A percentile compares a stretch with the other conserved stretches of the same genome.
Evolutionary conservation across 2,113 vertebrate species (phyloP).

Genomic region (Cyprinodon brontotheroides): DNA sequence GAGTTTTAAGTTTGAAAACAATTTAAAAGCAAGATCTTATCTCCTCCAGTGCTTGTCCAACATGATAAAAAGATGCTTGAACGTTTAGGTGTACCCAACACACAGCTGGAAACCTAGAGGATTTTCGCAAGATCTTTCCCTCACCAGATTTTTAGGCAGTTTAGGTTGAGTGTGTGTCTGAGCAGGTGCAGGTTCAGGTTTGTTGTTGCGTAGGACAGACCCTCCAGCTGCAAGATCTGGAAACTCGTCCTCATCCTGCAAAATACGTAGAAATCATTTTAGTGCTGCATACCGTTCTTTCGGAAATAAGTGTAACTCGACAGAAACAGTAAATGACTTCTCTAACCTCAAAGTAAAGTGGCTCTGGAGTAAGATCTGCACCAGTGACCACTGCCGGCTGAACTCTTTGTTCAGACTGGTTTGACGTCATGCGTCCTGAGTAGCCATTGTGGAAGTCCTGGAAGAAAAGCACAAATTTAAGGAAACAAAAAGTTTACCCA

Average conservation of each 20-base stretch:
- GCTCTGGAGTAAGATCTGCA: conserved; percentile 83
- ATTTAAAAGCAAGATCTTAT: not conserved
- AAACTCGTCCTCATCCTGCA: conserved; percentile 93
- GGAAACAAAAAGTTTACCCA: not conserved
- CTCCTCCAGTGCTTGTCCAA: too few relatives aligned
- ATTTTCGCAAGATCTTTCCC: not conserved
- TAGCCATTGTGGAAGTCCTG: conserved; percentile 70
- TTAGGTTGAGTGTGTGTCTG: conserved; percentile 87
- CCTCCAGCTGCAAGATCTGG: conserved; percentile 86
- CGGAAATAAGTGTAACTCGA: not conserved
- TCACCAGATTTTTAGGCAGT: conserved; percentile 89
- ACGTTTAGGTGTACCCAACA: not conserved
- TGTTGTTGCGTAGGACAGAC: conserved; percentile 72
- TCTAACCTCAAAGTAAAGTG: conserved; percentile 92
- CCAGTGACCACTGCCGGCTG: conserved; percentile 77
- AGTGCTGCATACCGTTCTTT: not conserved
- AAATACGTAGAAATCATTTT: conserved; percentile 10
- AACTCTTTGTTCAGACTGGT: conserved; percentile 71
- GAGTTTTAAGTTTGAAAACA: not conserved
- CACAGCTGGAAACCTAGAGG: not conserved
- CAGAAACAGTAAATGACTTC: too few relatives aligned
- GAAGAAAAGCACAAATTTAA: not conserved
- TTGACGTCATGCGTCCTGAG: conserved; percentile 55
- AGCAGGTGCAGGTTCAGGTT: conserved; percentile 82
- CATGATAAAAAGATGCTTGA: not conserved